Evolutionary conservation across 2,888 invertebrate genomes (phyloP), one percentile per base, ranked within the genome.

Genomic region (Cacoxenus indagator): DNA sequence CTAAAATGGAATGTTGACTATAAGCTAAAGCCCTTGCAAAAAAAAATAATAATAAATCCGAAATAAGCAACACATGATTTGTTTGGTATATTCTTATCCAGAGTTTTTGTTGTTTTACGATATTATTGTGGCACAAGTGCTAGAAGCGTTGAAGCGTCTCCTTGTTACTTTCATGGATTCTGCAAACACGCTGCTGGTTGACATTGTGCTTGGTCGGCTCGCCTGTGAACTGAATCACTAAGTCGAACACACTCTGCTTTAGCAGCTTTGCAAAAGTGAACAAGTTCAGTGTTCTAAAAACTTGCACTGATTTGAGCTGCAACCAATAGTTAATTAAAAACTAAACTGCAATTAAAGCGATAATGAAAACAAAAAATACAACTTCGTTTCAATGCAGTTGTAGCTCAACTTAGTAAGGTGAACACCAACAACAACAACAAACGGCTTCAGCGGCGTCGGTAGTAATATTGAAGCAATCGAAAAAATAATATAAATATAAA

Each of bases 211-310:
- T 82, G 80, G 76, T 74, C 68, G 17, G 14, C 22, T 70, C 55
- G n/a, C n/a, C n/a, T n/a, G n/a, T n/a, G n/a, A n/a, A n/a, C n/a
- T n/a, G n/a, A n/a, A 67, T 70, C 65, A 64, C 27, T 24, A 11
- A 67, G 71, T 11, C 9, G 24, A 22, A 51, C 57, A 55, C 24
- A 27, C 55, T 74, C 76, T 69, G 29, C 1, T 86, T 76, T 86
- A 76, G 84, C 86, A 86, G 79, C 85, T 73, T 76, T 86, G 85
- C 86, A 86, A 86, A 86, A 84, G 85, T 77, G 72, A 75, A 76
- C 72, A 71, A 72, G 74, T 72, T 73, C 72, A 71, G 5, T 64
- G 59, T 74, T 22, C 4, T 22, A 37, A 37, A 11, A 61, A 22
- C 24, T 19, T 68, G 74, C 83, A 85, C 85, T 82, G 85, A 86